Percentiles rank a stretch among this genome's conserved stretches.
Conservation (phyloP, 2,113 vertebrate genomes). For the Chlamydotis undulata region DNA sequence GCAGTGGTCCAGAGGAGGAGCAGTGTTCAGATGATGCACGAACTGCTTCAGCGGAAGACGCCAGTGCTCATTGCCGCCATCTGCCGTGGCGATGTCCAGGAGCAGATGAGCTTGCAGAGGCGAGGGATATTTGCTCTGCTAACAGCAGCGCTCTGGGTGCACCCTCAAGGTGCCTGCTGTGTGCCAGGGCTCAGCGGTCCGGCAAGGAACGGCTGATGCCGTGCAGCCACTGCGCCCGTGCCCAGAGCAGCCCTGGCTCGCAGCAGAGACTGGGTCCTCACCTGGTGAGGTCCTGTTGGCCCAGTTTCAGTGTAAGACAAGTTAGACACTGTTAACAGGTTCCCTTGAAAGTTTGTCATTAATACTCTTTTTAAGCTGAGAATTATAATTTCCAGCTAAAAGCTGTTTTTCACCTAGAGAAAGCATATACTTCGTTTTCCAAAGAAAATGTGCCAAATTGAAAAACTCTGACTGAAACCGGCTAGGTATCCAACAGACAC, state of each 20-base stretch:
- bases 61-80: not conserved
- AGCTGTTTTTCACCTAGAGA: not conserved
- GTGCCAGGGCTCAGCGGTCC: not conserved
- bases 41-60: not conserved
- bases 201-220: not conserved
- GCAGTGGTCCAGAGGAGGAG: not conserved
- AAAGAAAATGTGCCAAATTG: not conserved
- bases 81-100: not conserved
- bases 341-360: not conserved
- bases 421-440: not conserved
- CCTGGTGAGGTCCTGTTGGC: rapidly evolving
- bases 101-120: not conserved
- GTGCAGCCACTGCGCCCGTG: rapidly evolving
- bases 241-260: not conserved
- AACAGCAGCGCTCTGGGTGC: not conserved
- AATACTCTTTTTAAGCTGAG: not conserved
- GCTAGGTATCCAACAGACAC: not conserved
- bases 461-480: not conserved
- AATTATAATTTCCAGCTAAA: not conserved
- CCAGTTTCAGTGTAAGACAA: not conserved
- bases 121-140: not conserved
- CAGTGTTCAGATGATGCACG: not conserved
- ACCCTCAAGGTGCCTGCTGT: not conserved
- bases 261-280: too few relatives aligned
- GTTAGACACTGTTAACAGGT: not conserved